Conservation (phyloP, 2,888 invertebrate species). For the Agonopterix arenella region DNA sequence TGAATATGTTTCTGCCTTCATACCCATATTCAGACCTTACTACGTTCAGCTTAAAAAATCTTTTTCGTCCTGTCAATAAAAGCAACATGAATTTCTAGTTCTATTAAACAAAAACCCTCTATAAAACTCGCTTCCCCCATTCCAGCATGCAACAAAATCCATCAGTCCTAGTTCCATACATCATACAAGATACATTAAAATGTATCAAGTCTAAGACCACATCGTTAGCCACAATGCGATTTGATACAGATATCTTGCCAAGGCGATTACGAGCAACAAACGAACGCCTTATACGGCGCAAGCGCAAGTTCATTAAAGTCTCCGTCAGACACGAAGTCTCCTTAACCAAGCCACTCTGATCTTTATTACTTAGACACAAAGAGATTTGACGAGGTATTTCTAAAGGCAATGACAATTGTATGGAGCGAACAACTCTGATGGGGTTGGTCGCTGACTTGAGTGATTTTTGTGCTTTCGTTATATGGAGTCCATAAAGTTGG, state of each 20-base stretch:
- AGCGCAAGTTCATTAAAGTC: constrained; percentile 42
- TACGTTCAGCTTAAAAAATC: too few relatives aligned
- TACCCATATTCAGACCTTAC: too few relatives aligned
- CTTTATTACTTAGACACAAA: too few relatives aligned
- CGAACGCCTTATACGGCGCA: constrained; percentile 51
- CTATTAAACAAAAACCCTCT: too few relatives aligned
- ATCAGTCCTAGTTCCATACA: background rate
- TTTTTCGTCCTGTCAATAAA: too few relatives aligned
- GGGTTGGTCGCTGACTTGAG: constrained; percentile 24
- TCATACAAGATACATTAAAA: constrained; percentile 11
- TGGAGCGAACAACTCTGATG: constrained; percentile 14
- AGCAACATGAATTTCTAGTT: too few relatives aligned
- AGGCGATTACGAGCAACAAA: constrained; percentile 54
- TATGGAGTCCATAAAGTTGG: too few relatives aligned
- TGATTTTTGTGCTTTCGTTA: background rate
- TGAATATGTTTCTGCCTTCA: too few relatives aligned
- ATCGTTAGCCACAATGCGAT: constrained; percentile 57
- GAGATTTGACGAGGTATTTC: too few relatives aligned
- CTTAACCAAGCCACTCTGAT: too few relatives aligned
- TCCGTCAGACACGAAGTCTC: too few relatives aligned
- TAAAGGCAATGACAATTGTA: constrained; percentile 11
- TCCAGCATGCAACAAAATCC: background rate
- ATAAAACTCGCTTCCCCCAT: too few relatives aligned
- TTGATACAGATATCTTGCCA: constrained; percentile 51
- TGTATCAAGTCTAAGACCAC: constrained; percentile 16